Evolutionary conservation across 2,113 vertebrate species (phyloP).

Genomic region (Chloropsis hardwickii): DNA sequence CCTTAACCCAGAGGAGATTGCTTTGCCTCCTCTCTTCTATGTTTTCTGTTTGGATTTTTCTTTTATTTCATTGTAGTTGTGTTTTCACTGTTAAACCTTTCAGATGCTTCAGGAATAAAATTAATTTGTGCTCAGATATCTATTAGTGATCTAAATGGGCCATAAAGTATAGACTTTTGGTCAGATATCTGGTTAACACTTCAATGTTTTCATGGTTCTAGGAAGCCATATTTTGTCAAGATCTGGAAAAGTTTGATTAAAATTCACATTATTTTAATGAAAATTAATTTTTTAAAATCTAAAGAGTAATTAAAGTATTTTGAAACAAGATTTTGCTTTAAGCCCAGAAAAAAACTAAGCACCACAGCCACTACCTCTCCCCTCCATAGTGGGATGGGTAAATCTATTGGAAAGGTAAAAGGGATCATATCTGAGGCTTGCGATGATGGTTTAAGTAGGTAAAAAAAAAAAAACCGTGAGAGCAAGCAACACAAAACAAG

Average conservation of each 20-base stretch:
- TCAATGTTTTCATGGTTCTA: not conserved
- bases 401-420: not conserved
- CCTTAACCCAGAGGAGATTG: accelerated
- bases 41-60: not conserved
- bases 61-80: not conserved
- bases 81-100: not conserved
- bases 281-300: not conserved
- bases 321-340: not conserved
- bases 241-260: not conserved
- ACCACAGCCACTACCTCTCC: not conserved
- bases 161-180: not conserved
- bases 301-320: not conserved
- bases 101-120: not conserved
- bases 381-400: not conserved
- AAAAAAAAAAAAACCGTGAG: not conserved
- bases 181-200: not conserved
- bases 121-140: not conserved
- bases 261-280: not conserved
- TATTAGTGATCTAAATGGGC: not conserved
- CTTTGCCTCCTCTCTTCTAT: not conserved
- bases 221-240: not conserved
- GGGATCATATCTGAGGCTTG: not conserved
- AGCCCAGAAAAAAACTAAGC: not conserved
- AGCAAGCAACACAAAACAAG: not conserved
- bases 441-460: not conserved